Percentiles rank a stretch among this genome's conserved stretches.
Conservation (phyloP, 2,797 vertebrate species). For the Phrynocephalus vlangalii region DNA sequence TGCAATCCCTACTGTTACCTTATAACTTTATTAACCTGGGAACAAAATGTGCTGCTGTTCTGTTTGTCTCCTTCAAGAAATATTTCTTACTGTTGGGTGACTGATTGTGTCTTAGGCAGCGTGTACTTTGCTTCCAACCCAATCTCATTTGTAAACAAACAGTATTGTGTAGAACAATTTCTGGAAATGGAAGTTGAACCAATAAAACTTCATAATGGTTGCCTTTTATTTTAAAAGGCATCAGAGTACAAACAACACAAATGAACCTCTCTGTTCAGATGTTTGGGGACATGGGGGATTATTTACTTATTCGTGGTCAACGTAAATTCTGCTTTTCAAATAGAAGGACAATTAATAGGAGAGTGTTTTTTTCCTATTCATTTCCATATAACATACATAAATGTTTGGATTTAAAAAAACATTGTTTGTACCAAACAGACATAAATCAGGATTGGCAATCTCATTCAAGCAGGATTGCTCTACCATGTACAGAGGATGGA, state of each 20-base stretch:
- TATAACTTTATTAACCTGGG: slow-evolving; percentile 44
- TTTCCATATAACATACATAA: not conserved
- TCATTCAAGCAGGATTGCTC: not conserved
- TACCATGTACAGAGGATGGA: not conserved
- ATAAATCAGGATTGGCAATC: not conserved
- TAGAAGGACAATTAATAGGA: slow-evolving; percentile 25
- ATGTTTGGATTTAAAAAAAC: not conserved
- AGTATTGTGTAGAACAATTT: slow-evolving; percentile 53
- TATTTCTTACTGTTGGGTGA: slow-evolving; percentile 55
- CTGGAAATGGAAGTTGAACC: slow-evolving; percentile 60
- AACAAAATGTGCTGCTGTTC: slow-evolving; percentile 46
- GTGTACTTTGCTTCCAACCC: slow-evolving; percentile 52
- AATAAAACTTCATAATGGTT: slow-evolving; percentile 61
- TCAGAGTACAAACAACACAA: slow-evolving; percentile 41
- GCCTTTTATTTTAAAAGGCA: slow-evolving; percentile 57
- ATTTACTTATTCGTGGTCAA: slow-evolving; percentile 42
- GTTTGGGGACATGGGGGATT: slow-evolving; percentile 1
- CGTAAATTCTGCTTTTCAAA: slow-evolving; percentile 54
- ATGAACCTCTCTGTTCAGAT: slow-evolving; percentile 62
- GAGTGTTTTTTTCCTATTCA: not conserved
- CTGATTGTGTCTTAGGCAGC: slow-evolving; percentile 51
- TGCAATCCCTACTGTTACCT: slow-evolving; percentile 43
- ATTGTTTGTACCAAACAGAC: not conserved
- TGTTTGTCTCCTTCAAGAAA: not conserved
- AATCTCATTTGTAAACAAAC: slow-evolving; percentile 53